phyloP scores from a whole-genome alignment of 1,140 invertebrate genomes.

The Melanaphis sacchari region DNA sequence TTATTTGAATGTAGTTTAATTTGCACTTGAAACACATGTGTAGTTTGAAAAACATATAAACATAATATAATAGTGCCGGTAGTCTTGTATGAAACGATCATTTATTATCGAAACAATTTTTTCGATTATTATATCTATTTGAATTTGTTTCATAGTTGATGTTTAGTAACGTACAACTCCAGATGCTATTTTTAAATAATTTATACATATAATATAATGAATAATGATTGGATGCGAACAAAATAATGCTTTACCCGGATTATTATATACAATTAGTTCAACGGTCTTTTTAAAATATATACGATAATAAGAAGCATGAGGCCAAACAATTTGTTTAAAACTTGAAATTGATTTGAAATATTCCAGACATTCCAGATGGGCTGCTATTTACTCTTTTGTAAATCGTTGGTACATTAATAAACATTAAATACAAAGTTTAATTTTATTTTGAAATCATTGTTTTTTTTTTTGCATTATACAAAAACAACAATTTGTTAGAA shows the following conservation, averaged over 20 bases:
- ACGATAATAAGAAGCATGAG: neutral
- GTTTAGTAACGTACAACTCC: neutral
- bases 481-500: neutral
- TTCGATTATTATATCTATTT: neutral
- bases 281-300: neutral
- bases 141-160: neutral
- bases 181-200: neutral
- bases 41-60: neutral
- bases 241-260: neutral
- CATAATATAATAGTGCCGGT: neutral
- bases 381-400: neutral
- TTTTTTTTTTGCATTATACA: neutral
- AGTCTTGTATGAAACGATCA: neutral
- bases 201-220: neutral
- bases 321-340: neutral
- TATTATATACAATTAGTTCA: neutral
- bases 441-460: neutral
- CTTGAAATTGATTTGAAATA: neutral
- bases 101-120: neutral
- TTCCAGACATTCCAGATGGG: neutral
- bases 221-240: neutral
- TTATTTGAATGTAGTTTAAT: too few relatives aligned
- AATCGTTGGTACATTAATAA: neutral
- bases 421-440: neutral
- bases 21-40: neutral